phyloP scores from a whole-genome alignment of 2,113 vertebrate genomes.

The Passer domesticus region DNA sequence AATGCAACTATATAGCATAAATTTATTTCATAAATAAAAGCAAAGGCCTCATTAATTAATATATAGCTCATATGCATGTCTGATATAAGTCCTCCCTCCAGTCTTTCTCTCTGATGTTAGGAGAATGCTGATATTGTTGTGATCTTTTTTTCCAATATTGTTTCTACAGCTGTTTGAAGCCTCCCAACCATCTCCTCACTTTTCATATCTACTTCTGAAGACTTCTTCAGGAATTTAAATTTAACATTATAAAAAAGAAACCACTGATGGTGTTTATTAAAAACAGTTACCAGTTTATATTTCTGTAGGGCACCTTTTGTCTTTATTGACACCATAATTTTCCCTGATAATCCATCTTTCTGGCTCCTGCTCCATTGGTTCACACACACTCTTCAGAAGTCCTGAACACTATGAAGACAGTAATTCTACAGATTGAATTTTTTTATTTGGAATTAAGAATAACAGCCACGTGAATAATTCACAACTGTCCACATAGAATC shows the following conservation, averaged over 20 bases:
- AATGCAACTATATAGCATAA: neutral
- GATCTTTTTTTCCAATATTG: neutral
- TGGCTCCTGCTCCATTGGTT: neutral
- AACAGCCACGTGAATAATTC: neutral
- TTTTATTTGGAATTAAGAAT: neutral
- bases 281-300: neutral
- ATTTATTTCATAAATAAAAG: neutral
- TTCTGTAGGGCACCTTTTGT: neutral
- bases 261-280: accelerated
- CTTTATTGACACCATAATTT: neutral
- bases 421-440: neutral
- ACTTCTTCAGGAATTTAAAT: neutral
- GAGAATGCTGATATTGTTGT: neutral
- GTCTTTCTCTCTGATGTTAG: neutral
- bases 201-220: neutral
- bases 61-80: neutral
- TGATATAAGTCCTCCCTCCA: neutral
- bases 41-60: neutral
- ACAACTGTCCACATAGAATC: neutral
- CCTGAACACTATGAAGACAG: neutral
- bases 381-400: neutral
- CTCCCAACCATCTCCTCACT: neutral
- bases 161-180: neutral
- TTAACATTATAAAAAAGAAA: neutral
- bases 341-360: neutral